Evolutionary conservation across 2,888 invertebrate genomes (phyloP).

Genomic region (Epiblema foenella): DNA sequence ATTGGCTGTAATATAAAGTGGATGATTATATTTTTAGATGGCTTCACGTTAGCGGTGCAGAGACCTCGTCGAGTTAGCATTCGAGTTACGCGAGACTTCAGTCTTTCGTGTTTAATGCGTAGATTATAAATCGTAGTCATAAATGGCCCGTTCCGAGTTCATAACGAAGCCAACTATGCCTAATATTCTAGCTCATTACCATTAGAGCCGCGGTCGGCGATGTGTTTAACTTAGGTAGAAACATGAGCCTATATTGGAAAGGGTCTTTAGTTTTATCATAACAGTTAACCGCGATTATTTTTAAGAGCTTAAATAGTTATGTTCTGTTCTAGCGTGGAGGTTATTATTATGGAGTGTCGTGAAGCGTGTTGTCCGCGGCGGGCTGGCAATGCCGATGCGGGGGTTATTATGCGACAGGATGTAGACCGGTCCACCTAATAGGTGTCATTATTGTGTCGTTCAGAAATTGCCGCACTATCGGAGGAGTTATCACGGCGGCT

Average conservation of each 20-base stretch:
- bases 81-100: slow-evolving; percentile 33
- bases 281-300: slow-evolving; percentile 31
- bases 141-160: slow-evolving; percentile 44
- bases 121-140: slow-evolving; percentile 46
- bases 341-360: slow-evolving; percentile 50
- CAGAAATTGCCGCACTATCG: slow-evolving; percentile 84
- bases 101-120: slow-evolving; percentile 44
- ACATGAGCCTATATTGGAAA: slow-evolving; percentile 35
- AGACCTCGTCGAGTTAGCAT: slow-evolving; percentile 44
- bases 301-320: slow-evolving; percentile 40
- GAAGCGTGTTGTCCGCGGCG: slow-evolving; percentile 71
- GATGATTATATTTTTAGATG: slow-evolving; percentile 75
- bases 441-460: slow-evolving; percentile 83
- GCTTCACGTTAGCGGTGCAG: slow-evolving; percentile 49
- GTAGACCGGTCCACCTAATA: slow-evolving; percentile 73
- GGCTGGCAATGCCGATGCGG: slow-evolving; percentile 50
- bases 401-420: slow-evolving; percentile 76
- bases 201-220: slow-evolving; percentile 37
- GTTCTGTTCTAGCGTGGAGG: slow-evolving; percentile 43
- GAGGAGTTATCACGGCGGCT: slow-evolving; percentile 76
- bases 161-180: slow-evolving; percentile 40
- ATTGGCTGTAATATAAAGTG: slow-evolving; percentile 71
- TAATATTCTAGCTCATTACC: slow-evolving; percentile 42
- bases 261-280: slow-evolving; percentile 36
- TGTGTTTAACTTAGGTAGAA: slow-evolving; percentile 39